These are phyloP conservation scores for Pica pica DNA, from an alignment of 2,113 vertebrate species.

Conservation along the genomic window DNA sequence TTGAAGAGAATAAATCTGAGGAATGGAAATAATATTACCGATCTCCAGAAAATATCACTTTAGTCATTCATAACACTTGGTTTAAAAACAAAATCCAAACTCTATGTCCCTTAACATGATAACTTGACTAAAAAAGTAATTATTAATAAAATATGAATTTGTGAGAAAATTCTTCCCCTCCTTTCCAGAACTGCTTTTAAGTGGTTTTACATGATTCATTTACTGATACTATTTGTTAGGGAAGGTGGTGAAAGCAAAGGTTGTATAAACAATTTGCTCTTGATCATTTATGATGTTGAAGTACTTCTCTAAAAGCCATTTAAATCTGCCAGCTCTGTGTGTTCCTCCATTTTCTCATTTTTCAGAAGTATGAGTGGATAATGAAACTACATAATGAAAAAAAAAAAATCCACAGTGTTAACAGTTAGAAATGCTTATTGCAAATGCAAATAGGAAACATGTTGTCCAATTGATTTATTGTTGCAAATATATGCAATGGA, in stretches of 20 bases:
- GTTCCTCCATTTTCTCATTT: slow-evolving; percentile 54
- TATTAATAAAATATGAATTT: not conserved
- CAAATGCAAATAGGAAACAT: slow-evolving; percentile 23
- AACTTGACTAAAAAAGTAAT: not conserved
- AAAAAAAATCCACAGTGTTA: slow-evolving; percentile 12
- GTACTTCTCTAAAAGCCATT: slow-evolving; percentile 28
- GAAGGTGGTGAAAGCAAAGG: not conserved
- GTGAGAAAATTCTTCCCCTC: not conserved
- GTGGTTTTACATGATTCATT: slow-evolving; percentile 5
- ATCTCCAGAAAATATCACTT: not conserved
- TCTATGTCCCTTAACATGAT: not conserved
- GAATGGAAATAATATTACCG: not conserved
- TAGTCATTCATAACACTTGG: not conserved
- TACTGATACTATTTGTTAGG: not conserved
- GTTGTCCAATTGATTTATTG: slow-evolving; percentile 57
- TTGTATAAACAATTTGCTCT: slow-evolving; percentile 22
- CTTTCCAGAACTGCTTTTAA: slow-evolving; percentile 3
- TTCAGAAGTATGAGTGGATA: slow-evolving; percentile 16
- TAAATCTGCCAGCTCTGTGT: slow-evolving; percentile 13
- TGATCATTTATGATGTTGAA: slow-evolving; percentile 36
- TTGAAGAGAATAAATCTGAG: not conserved
- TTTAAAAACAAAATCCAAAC: not conserved
- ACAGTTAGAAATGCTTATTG: slow-evolving; percentile 34
- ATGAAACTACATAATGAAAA: slow-evolving; percentile 32
- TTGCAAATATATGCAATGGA: slow-evolving; percentile 47